These are phyloP conservation scores for Plestiodon gilberti DNA, from an alignment of 2,113 vertebrate genomes.

Conservation along the genomic window DNA sequence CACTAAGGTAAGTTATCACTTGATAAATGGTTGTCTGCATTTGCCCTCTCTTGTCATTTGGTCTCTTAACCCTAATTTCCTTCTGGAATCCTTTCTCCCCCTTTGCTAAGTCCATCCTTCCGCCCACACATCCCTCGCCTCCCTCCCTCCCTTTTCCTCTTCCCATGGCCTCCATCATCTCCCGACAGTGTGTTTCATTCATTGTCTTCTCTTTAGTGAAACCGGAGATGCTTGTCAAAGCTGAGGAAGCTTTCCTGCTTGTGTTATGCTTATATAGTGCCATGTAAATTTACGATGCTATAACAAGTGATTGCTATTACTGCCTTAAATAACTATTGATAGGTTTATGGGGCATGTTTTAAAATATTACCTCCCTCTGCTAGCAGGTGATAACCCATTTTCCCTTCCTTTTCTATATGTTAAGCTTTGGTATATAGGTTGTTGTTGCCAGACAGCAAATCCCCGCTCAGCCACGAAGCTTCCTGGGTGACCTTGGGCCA, in stretches of 20 bases:
- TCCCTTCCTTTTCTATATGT: slow-evolving; percentile 32
- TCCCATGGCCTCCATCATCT: slow-evolving; percentile 7
- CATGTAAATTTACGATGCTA: slow-evolving; percentile 14
- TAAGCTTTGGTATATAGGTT: neutral
- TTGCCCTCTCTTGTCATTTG: neutral
- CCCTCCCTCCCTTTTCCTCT: neutral
- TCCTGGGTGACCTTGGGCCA: too few relatives aligned
- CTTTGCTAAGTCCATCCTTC: neutral
- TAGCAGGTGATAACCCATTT: slow-evolving; percentile 44
- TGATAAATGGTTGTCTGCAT: neutral
- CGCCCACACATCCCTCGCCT: neutral
- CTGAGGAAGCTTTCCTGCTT: slow-evolving; percentile 38
- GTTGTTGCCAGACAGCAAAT: slow-evolving; percentile 1
- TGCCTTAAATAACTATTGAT: slow-evolving; percentile 32
- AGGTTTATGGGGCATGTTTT: slow-evolving; percentile 38
- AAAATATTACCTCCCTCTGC: slow-evolving; percentile 57
- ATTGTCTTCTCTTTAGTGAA: neutral
- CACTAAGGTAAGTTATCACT: neutral
- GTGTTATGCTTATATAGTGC: slow-evolving; percentile 18
- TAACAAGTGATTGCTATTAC: slow-evolving; percentile 49
- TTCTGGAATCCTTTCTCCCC: neutral
- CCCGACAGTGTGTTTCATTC: slow-evolving; percentile 18
- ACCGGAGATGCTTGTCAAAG: neutral
- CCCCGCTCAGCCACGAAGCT: too few relatives aligned
- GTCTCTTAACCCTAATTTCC: neutral